phyloP scores from a whole-genome alignment of 2,797 vertebrate genomes.

The Fistularia tabacaria region DNA sequence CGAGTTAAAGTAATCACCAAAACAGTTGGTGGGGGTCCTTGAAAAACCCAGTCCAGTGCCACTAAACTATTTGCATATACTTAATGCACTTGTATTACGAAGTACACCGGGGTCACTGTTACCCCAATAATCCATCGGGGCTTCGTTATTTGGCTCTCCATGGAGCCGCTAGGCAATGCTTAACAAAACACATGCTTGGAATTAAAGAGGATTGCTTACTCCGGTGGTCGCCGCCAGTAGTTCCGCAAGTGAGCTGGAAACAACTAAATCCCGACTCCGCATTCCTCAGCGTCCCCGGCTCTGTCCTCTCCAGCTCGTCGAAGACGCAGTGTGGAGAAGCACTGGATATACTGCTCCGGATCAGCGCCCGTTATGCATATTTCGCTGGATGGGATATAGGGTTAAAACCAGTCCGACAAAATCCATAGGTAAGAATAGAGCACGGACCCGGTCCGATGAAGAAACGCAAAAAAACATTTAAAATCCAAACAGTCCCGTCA shows the following conservation, averaged over 20 bases:
- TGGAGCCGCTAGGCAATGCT: background rate
- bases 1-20: no score
- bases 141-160: background rate
- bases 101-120: no score
- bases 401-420: conserved; percentile 1
- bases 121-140: no score
- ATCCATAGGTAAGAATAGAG: conserved; percentile 6
- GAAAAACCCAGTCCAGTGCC: no score
- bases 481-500: background rate
- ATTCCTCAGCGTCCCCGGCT: conserved; percentile 63
- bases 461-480: background rate
- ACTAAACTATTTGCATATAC: no score
- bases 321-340: conserved; percentile 43
- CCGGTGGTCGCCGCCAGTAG: conserved; percentile 54
- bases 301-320: conserved; percentile 39
- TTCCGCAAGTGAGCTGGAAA: conserved; percentile 61
- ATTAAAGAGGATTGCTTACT: conserved; percentile 49
- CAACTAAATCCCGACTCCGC: conserved; percentile 56
- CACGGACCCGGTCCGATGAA: no score
- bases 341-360: conserved; percentile 14
- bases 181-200: background rate
- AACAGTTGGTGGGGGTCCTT: no score
- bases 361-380: conserved; percentile 36
- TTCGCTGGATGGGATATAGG: conserved; percentile 1
- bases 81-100: no score